Conservation (phyloP, 2,888 invertebrate genomes). For the Chymomyza amoena region DNA sequence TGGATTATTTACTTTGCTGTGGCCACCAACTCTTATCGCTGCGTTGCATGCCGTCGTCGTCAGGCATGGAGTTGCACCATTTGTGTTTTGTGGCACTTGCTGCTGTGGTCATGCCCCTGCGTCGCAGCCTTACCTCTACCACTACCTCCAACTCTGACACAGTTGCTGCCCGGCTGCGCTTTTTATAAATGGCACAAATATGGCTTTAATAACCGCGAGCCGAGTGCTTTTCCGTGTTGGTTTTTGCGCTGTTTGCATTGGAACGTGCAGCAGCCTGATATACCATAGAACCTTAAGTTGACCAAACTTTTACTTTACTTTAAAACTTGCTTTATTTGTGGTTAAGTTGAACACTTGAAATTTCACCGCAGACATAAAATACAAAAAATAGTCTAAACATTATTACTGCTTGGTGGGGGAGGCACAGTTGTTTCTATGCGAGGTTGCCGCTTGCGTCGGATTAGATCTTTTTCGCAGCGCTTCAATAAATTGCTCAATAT, state of each 20-base stretch:
- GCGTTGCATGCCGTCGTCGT: constrained; percentile 38
- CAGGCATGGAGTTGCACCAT: background rate
- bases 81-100: background rate
- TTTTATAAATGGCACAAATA: constrained; percentile 64
- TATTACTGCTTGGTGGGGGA: too few species aligned
- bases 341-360: too few species aligned
- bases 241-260: constrained; percentile 9
- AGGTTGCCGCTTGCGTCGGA: background rate
- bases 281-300: background rate
- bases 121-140: background rate
- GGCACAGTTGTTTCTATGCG: background rate
- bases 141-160: background rate
- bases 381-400: too few species aligned
- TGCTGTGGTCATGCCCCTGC: background rate
- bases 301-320: background rate
- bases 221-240: constrained; percentile 52
- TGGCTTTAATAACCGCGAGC: constrained; percentile 62
- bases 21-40: constrained; percentile 53
- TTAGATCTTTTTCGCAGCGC: background rate
- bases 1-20: constrained; percentile 62
- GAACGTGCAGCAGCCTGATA: background rate
- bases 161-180: constrained; percentile 17
- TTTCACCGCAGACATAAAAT: background rate
- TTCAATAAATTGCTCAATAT: constrained; percentile 23
- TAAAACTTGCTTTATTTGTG: background rate